phyloP scores from a whole-genome alignment of 2,113 vertebrate genomes.

The Aspiorhynchus laticeps region DNA sequence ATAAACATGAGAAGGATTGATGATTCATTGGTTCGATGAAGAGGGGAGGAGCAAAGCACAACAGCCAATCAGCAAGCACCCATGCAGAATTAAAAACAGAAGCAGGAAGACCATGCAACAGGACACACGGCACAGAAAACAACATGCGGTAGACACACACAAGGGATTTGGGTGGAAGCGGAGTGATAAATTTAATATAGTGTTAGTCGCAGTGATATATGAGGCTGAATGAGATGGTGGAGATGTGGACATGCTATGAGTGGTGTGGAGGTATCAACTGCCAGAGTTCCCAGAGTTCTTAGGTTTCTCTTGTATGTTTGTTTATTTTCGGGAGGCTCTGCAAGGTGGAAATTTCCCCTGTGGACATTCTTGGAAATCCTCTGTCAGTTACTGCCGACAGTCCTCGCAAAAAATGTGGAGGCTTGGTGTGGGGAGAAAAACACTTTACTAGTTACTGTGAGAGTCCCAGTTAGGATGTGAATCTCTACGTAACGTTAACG shows the following conservation, averaged over 20 bases:
- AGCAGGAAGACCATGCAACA: constrained; percentile 54
- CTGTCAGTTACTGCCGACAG: constrained; percentile 84
- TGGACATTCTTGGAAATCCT: constrained; percentile 78
- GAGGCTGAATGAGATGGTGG: constrained; percentile 57
- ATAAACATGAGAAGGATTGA: constrained; percentile 28
- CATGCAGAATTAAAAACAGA: constrained; percentile 18
- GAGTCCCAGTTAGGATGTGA: constrained; percentile 66
- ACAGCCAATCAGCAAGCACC: constrained; percentile 23
- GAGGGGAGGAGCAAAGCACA: constrained; percentile 19
- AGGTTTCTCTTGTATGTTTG: constrained; percentile 55
- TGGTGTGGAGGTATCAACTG: constrained; percentile 82
- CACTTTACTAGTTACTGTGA: constrained; percentile 68
- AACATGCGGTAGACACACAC: constrained; percentile 84
- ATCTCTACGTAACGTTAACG: constrained; percentile 11
- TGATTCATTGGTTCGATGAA: not conserved
- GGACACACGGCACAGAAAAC: constrained; percentile 22
- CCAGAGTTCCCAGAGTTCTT: constrained; percentile 79
- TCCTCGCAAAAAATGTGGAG: constrained; percentile 81
- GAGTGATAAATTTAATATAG: constrained; percentile 70
- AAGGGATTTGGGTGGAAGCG: constrained; percentile 57
- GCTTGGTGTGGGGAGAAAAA: constrained; percentile 66
- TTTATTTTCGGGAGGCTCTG: constrained; percentile 60
- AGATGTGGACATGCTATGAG: constrained; percentile 91
- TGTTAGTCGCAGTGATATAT: constrained; percentile 74
- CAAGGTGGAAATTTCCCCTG: constrained; percentile 48